Evolutionary conservation across 2,888 invertebrate species (phyloP).

Genomic region (Cartodere bifasciata): DNA sequence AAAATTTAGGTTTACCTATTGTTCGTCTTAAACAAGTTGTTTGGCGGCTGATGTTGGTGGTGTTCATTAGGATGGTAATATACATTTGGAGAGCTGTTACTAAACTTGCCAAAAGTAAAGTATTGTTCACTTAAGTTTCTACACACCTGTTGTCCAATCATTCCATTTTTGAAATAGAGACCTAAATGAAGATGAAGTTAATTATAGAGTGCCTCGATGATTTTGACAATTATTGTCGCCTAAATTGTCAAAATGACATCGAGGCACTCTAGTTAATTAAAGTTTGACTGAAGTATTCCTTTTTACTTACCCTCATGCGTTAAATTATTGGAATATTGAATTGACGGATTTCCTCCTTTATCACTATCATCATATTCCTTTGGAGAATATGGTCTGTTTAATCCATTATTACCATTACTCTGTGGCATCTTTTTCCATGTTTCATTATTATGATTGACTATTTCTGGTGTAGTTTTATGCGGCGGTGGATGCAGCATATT

Average conservation of each 20-base stretch:
- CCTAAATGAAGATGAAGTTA: not conserved
- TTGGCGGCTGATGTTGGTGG: constrained; percentile 10
- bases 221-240: no score
- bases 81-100: constrained; percentile 19
- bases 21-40: constrained; percentile 8
- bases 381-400: no score
- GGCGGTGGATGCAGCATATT: constrained; percentile 21
- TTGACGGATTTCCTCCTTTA: constrained; percentile 15
- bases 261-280: constrained; percentile 1
- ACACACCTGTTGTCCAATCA: constrained; percentile 15
- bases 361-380: constrained; percentile 16
- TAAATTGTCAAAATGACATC: constrained; percentile 2
- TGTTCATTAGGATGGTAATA: constrained; percentile 12
- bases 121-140: constrained; percentile 17
- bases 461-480: no score
- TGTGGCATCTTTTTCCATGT: constrained; percentile 15
- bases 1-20: constrained; percentile 7
- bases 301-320: constrained; percentile 8
- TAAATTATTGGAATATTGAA: constrained; percentile 10
- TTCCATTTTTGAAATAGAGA: constrained; percentile 8
- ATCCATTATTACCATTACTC: constrained; percentile 14
- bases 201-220: no score
- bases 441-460: constrained; percentile 17
- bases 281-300: not conserved
- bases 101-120: constrained; percentile 19